Conservation (phyloP, 2,797 vertebrate species). For the Melanogrammus aeglefinus region DNA sequence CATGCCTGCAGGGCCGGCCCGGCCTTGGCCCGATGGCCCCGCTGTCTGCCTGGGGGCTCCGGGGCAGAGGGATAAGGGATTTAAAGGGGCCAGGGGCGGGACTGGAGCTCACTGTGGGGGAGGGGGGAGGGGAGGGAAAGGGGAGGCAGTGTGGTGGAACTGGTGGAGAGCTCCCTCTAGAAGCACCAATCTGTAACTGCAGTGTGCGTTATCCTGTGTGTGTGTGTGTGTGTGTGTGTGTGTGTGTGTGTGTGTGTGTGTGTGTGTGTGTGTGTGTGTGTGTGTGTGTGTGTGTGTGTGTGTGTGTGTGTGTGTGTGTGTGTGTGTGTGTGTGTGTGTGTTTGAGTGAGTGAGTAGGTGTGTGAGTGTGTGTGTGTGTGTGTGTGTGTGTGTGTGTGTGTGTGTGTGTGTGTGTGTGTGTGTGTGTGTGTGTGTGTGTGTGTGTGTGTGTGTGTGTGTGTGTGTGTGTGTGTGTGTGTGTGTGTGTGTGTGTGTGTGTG, state of each 20-base stretch:
- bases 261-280: background rate
- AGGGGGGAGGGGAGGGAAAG: too few species aligned
- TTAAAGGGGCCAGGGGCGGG: conserved; percentile 7
- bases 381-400: too few species aligned
- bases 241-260: background rate
- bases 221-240: background rate
- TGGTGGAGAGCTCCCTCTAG: conserved; percentile 88
- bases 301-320: background rate
- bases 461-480: too few species aligned
- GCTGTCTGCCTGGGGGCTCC: conserved; percentile 44
- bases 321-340: background rate
- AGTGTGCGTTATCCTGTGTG: conserved; percentile 29
- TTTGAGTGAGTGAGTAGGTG: too few species aligned
- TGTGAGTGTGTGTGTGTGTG: too few species aligned
- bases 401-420: too few species aligned
- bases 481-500: too few species aligned
- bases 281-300: too few species aligned
- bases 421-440: too few species aligned
- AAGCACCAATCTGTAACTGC: conserved; percentile 70
- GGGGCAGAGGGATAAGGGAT: conserved; percentile 17
- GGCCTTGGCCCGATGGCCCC: conserved; percentile 58
- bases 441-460: too few species aligned
- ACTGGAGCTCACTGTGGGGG: background rate
- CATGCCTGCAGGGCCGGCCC: conserved; percentile 52
- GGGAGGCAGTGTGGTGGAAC: conserved; percentile 33